phyloP scores from a whole-genome alignment of 1,140 invertebrate genomes.

The Drosophila miranda region DNA sequence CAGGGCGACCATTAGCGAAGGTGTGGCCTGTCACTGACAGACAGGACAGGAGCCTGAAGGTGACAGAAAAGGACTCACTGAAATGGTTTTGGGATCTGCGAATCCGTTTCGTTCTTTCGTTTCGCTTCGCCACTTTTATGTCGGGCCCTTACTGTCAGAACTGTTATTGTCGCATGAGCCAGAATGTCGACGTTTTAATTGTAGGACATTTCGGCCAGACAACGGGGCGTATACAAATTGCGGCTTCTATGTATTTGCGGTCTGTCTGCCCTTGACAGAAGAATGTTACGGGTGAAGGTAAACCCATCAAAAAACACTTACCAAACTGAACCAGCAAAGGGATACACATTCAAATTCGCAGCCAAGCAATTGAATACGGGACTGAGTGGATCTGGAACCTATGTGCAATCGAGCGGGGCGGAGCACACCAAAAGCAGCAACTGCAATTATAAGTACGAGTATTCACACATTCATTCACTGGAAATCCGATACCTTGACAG shows the following conservation, averaged over 20 bases:
- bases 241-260: neutral
- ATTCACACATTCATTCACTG: slow-evolving; percentile 30
- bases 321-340: neutral
- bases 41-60: slow-evolving; percentile 6
- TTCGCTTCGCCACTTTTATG: slow-evolving; percentile 4
- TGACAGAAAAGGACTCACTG: neutral
- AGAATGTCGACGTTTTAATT: slow-evolving; percentile 60
- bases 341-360: slow-evolving; percentile 13
- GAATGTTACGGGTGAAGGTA: neutral
- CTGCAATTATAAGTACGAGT: slow-evolving; percentile 19
- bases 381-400: slow-evolving; percentile 5
- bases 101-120: neutral
- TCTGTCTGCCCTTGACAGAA: neutral
- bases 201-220: slow-evolving; percentile 38
- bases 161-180: slow-evolving; percentile 62
- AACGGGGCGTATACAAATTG: slow-evolving; percentile 8
- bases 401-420: slow-evolving; percentile 55
- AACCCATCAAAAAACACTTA: too few species aligned
- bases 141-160: slow-evolving; percentile 9
- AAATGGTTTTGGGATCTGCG: slow-evolving; percentile 43
- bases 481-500: slow-evolving; percentile 31
- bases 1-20: slow-evolving; percentile 42
- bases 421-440: slow-evolving; percentile 7
- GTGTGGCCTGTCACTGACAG: slow-evolving; percentile 67
- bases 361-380: slow-evolving; percentile 19